phyloP scores from a whole-genome alignment of 2,797 vertebrate species.

The Enteromius fasciolatus region DNA sequence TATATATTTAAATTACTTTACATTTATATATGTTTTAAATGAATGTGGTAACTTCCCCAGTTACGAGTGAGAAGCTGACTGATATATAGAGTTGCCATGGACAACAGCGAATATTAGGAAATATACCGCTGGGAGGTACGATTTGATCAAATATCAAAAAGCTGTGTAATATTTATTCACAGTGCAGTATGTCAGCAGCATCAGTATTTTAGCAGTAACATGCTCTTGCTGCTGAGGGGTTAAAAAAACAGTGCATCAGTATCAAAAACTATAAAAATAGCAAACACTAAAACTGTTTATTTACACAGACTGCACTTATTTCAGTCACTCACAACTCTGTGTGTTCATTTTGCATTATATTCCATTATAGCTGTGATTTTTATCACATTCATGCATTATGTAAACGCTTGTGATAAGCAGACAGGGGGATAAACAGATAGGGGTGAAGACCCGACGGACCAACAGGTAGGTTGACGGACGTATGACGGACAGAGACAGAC shows the following conservation, averaged over 20 bases:
- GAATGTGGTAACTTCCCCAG: not conserved
- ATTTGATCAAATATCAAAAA: not conserved
- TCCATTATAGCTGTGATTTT: not conserved
- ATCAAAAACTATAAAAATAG: not conserved
- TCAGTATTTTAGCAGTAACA: not conserved
- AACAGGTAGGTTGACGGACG: slow-evolving; percentile 30
- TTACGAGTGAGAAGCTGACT: not conserved
- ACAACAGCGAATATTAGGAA: not conserved
- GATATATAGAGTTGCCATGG: not conserved
- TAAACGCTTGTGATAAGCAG: slow-evolving; percentile 12
- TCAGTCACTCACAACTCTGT: not conserved
- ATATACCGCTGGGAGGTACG: not conserved
- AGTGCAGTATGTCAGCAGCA: not conserved
- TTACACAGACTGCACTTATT: not conserved
- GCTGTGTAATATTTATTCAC: not conserved
- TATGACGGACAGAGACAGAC: slow-evolving; percentile 27
- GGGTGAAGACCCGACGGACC: not conserved
- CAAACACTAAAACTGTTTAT: not conserved
- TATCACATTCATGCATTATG: not conserved
- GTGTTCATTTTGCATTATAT: not conserved
- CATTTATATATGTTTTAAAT: not conserved
- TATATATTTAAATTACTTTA: not conserved
- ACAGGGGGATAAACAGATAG: slow-evolving; percentile 40
- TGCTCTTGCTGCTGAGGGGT: not conserved
- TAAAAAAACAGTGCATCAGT: not conserved